Evolutionary conservation across 1,140 invertebrate genomes (phyloP), one percentile per base, ranked within the genome.

Genomic region (Pogonognathellus flavescens): DNA sequence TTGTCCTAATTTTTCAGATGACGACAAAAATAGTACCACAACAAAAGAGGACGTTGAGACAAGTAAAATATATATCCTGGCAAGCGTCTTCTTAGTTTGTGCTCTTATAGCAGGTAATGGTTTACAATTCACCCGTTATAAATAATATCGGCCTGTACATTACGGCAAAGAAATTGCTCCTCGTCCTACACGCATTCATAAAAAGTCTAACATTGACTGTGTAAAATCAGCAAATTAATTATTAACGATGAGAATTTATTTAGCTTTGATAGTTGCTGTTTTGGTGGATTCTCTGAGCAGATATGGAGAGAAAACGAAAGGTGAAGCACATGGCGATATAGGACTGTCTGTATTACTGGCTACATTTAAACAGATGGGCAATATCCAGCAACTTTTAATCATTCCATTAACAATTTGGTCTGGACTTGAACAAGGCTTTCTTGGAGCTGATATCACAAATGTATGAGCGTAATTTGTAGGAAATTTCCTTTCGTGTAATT

Each of bases 391-490:
- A 89, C 94, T 98, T 88, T 92, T 99, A 6, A 93, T 99, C 9
- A 97, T 99, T 88, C 97, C 97, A 0, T 94, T 99, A 83, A 99
- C 98, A 0, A 91, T 99, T 55, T 99, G 96, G 94, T 98, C 98
- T 89, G 98, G 98, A 72, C 95, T 99, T 93, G 97, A 99, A 90
- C 97, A 99, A 90, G 97, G 96, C 0, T 99, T 85, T 57, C 52
- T 85, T 11, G 82, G 41, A 7, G 59, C 76, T 3, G 83, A 82
- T 89, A 99, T 96, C 90, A 98, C 97, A 9, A 96, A 95, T 92
- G 95, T 96, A 93, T 92, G 83, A 25, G 11, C 13, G 13, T 9
- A 22, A 72, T 72, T 72, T 72, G n/a, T n/a, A 31, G 13, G 6
- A 49, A 14, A 49, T 41, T 81, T 52, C 50, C 4, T 59, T 60